Percentiles rank a stretch among this genome's conserved stretches.
These are phyloP conservation scores for Cheilosia pagana DNA, from an alignment of 2,888 invertebrate species.

Conservation along the genomic window DNA sequence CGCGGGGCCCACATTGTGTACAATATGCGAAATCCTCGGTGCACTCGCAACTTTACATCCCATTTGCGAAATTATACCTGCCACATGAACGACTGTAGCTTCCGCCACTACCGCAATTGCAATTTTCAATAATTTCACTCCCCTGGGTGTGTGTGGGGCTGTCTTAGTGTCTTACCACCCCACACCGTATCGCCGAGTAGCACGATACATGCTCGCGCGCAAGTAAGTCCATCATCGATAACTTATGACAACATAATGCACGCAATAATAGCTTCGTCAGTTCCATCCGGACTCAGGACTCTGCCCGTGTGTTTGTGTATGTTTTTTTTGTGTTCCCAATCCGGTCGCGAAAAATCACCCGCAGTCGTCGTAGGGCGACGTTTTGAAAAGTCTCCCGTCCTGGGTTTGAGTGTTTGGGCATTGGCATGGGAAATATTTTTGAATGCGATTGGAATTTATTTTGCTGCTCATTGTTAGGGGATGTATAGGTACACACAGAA, in stretches of 20 bases:
- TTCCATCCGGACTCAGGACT: slow-evolving; percentile 24
- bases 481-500: slow-evolving; percentile 48
- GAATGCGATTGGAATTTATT: slow-evolving; percentile 72
- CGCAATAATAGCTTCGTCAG: slow-evolving; percentile 67
- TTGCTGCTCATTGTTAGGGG: slow-evolving; percentile 65
- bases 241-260: slow-evolving; percentile 75
- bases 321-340: slow-evolving; percentile 6
- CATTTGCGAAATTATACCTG: slow-evolving; percentile 73
- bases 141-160: slow-evolving; percentile 15
- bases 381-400: background rate
- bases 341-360: slow-evolving; percentile 55
- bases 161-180: slow-evolving; percentile 20
- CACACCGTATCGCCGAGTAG: background rate
- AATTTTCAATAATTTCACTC: slow-evolving; percentile 74
- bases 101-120: slow-evolving; percentile 68
- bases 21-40: slow-evolving; percentile 1
- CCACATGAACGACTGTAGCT: slow-evolving; percentile 71
- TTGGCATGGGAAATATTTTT: slow-evolving; percentile 53
- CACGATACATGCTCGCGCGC: slow-evolving; percentile 64
- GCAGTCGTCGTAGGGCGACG: background rate
- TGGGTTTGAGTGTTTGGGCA: slow-evolving; percentile 2
- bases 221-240: slow-evolving; percentile 74
- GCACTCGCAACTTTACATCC: slow-evolving; percentile 58
- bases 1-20: slow-evolving; percentile 17
- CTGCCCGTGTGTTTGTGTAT: background rate